phyloP scores from a whole-genome alignment of 1,140 invertebrate species.

The Heliconius hermathena region DNA sequence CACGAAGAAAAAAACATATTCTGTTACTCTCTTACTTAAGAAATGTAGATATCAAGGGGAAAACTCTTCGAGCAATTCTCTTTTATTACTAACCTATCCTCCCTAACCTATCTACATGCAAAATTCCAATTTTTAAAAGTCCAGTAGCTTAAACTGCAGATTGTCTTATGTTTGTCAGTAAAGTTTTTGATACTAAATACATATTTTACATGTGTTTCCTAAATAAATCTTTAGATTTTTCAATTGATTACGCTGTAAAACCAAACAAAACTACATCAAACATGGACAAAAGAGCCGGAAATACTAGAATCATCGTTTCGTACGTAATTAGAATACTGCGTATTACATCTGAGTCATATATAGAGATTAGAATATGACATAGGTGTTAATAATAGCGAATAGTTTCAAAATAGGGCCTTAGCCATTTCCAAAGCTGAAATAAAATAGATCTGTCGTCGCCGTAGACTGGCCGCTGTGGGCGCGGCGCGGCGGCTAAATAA shows the following conservation, averaged over 20 bases:
- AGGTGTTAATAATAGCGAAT: neutral
- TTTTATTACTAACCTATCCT: no score
- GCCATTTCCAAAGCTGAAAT: neutral
- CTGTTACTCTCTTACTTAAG: no score
- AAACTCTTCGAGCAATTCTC: no score
- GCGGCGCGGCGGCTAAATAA: neutral
- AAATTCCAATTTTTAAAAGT: no score
- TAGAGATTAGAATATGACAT: neutral
- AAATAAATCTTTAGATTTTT: no score
- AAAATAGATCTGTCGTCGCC: neutral
- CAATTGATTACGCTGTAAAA: neutral
- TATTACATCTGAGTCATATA: neutral
- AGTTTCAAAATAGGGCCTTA: neutral
- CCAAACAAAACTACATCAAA: neutral
- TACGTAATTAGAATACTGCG: neutral
- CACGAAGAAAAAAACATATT: no score
- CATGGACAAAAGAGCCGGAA: neutral
- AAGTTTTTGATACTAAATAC: no score
- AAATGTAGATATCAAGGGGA: no score
- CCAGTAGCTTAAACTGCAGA: no score
- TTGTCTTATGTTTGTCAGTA: no score
- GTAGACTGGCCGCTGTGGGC: neutral
- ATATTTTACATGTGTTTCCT: no score
- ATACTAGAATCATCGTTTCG: neutral
- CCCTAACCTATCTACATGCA: no score